Evolutionary conservation across 2,797 vertebrate genomes (phyloP).

Genomic region (Distichodus sexfasciatus): DNA sequence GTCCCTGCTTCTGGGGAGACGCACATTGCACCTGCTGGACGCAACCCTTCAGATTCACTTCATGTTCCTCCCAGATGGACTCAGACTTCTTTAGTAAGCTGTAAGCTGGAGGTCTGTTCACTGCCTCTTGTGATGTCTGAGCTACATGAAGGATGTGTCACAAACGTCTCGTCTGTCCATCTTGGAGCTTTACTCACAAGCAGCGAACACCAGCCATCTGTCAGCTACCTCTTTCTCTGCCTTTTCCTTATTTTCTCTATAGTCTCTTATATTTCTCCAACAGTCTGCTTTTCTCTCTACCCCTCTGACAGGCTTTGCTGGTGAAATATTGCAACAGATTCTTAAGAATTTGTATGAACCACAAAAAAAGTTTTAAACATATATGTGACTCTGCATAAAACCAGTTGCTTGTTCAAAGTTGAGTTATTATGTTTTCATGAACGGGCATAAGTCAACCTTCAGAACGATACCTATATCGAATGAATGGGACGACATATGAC

Average conservation of each 20-base stretch:
- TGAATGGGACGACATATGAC: too few species aligned
- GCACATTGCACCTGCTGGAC: background rate
- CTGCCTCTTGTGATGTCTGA: background rate
- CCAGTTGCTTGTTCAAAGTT: too few species aligned
- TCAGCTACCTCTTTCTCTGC: background rate
- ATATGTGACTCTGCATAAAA: too few species aligned
- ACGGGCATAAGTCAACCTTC: too few species aligned
- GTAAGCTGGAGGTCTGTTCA: background rate
- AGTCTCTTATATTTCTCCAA: background rate
- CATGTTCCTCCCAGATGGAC: background rate
- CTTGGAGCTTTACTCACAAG: background rate
- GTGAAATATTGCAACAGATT: background rate
- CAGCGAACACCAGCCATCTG: slow-evolving; percentile 4
- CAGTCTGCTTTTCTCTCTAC: background rate
- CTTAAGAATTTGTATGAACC: too few species aligned
- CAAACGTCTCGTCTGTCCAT: background rate
- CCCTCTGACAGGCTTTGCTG: background rate
- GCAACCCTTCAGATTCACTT: background rate
- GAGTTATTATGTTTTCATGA: too few species aligned
- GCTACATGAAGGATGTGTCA: background rate
- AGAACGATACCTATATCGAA: too few species aligned
- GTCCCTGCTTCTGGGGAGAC: too few species aligned
- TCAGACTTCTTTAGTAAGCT: background rate
- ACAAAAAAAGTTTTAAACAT: too few species aligned
- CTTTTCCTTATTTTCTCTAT: background rate